These are phyloP conservation scores for Caenorhabditis sp. DNA, from an alignment of 2,888 invertebrate genomes.

Conservation along the genomic window DNA sequence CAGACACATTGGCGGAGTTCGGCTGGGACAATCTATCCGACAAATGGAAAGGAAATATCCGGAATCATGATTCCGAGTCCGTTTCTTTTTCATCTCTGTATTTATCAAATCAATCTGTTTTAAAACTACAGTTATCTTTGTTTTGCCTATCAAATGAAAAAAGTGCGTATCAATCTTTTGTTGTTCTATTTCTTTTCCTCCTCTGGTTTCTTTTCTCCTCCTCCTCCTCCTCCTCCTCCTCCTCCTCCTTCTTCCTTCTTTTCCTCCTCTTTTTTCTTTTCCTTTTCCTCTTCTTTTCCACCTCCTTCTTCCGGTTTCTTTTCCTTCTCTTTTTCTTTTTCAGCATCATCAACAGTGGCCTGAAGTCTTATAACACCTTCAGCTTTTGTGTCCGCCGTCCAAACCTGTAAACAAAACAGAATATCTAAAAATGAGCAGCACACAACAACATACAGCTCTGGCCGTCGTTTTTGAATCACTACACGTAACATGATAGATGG, in stretches of 20 bases:
- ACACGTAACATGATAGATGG: conserved; percentile 54
- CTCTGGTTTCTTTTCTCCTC: conserved; percentile 21
- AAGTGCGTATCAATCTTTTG: too few species aligned
- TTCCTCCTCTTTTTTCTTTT: conserved; percentile 6
- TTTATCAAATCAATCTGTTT: too few species aligned
- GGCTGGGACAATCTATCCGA: too few species aligned
- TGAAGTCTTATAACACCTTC: conserved; percentile 56
- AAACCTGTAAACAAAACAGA: background rate
- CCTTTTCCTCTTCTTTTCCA: conserved; percentile 8
- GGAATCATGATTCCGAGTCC: too few species aligned
- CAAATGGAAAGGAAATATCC: too few species aligned
- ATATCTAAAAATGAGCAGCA: background rate
- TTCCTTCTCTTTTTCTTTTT: conserved; percentile 3
- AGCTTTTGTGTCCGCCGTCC: conserved; percentile 39
- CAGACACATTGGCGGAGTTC: too few species aligned
- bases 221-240: too few species aligned
- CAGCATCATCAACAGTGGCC: conserved; percentile 21
- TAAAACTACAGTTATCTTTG: too few species aligned
- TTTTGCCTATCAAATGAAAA: too few species aligned
- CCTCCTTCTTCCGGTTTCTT: conserved; percentile 9
- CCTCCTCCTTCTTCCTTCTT: conserved; percentile 18
- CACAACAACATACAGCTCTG: conserved; percentile 21
- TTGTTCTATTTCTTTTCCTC: conserved; percentile 18
- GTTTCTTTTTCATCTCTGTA: too few species aligned
- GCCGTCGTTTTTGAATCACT: conserved; percentile 33